Conservation (phyloP, 2,113 vertebrate genomes). For the Lipotes vexillifer region DNA sequence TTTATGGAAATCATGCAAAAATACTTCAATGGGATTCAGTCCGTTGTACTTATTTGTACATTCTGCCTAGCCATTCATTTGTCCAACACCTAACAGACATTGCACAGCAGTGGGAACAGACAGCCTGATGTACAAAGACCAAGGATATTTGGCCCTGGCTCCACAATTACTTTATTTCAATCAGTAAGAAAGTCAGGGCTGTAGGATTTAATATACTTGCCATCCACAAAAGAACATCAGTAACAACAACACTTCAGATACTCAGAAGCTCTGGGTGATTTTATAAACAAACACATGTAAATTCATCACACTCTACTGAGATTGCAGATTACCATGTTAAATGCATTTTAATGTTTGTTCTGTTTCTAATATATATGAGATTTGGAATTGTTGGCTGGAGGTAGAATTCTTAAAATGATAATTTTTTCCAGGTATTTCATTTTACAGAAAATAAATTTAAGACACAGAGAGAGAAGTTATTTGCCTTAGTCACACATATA, state of each 20-base stretch:
- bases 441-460: constrained; percentile 20
- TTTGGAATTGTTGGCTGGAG: not conserved
- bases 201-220: not conserved
- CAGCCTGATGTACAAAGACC: not conserved
- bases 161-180: not conserved
- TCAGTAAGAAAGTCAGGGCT: not conserved
- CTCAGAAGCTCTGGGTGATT: not conserved
- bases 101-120: not conserved
- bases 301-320: not conserved
- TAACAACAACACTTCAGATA: not conserved
- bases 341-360: not conserved
- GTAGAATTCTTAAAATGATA: not conserved
- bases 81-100: not conserved
- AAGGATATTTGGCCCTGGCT: not conserved
- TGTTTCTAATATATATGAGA: not conserved
- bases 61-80: not conserved
- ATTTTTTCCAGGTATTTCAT: not conserved
- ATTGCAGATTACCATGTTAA: not conserved
- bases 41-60: not conserved
- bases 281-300: not conserved
- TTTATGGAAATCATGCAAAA: not conserved
- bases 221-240: not conserved
- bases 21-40: not conserved
- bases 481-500: not conserved
- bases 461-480: not conserved